phyloP scores from a whole-genome alignment of 2,888 invertebrate genomes.

The Tenthredo amoena region DNA sequence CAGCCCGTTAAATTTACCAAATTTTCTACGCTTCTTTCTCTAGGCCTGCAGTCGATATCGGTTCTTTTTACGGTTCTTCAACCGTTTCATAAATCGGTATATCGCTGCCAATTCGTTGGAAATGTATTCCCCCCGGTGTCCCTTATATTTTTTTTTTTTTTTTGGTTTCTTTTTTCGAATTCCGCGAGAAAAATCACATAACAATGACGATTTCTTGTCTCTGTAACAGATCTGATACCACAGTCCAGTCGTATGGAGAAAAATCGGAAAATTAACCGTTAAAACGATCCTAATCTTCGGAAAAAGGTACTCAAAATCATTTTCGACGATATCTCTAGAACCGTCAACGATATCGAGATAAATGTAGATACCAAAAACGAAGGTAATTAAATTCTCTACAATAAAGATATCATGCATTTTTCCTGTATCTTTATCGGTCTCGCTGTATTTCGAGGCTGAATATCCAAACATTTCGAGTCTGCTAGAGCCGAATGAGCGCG shows the following conservation, averaged over 20 bases:
- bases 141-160: neutral
- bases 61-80: slow-evolving; percentile 72
- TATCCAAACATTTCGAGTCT: neutral
- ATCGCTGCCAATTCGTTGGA: neutral
- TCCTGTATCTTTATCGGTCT: neutral
- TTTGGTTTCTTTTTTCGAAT: neutral
- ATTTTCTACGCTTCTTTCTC: neutral
- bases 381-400: neutral
- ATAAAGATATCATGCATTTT: neutral
- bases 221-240: neutral
- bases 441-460: neutral
- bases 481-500: neutral
- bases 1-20: neutral
- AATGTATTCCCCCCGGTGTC: neutral
- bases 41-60: slow-evolving; percentile 67
- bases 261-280: neutral
- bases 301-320: neutral
- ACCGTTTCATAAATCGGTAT: slow-evolving; percentile 70
- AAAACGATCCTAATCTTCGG: neutral
- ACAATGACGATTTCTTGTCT: neutral
- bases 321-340: neutral
- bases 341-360: neutral
- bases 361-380: neutral
- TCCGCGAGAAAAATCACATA: neutral
- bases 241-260: neutral